These are phyloP conservation scores for Peromyscus maniculatus DNA, from an alignment of 2,113 vertebrate species.

Conservation along the genomic window DNA sequence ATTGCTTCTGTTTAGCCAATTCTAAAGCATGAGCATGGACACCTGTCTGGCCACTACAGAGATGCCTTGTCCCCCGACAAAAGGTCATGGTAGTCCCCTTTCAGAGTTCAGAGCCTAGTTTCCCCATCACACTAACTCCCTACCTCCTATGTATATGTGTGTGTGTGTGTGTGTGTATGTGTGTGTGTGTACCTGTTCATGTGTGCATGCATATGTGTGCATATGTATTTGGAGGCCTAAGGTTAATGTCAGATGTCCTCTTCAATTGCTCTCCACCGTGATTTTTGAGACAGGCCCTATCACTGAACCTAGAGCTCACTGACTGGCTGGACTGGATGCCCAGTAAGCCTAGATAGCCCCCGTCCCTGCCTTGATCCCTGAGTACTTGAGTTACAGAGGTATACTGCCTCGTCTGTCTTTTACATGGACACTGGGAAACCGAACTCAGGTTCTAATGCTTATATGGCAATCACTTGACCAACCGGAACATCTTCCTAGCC, in stretches of 20 bases:
- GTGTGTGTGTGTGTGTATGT: neutral
- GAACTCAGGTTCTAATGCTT: neutral
- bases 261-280: neutral
- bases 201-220: neutral
- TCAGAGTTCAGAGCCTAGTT: neutral
- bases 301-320: neutral
- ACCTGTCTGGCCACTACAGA: neutral
- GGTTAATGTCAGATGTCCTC: neutral
- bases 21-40: neutral
- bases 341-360: neutral
- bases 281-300: neutral
- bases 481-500: neutral
- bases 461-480: neutral
- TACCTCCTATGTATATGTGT: neutral
- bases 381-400: neutral
- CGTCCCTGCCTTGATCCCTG: neutral
- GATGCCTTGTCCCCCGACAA: rapidly evolving
- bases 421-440: neutral
- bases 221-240: neutral
- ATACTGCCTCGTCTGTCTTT: too few relatives aligned
- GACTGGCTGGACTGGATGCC: neutral
- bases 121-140: neutral
- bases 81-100: neutral
- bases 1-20: neutral
- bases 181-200: neutral